Percentiles rank a stretch among this genome's conserved stretches.
Evolutionary conservation across 2,888 invertebrate genomes (phyloP).

Genomic region (Proisotoma minuta): DNA sequence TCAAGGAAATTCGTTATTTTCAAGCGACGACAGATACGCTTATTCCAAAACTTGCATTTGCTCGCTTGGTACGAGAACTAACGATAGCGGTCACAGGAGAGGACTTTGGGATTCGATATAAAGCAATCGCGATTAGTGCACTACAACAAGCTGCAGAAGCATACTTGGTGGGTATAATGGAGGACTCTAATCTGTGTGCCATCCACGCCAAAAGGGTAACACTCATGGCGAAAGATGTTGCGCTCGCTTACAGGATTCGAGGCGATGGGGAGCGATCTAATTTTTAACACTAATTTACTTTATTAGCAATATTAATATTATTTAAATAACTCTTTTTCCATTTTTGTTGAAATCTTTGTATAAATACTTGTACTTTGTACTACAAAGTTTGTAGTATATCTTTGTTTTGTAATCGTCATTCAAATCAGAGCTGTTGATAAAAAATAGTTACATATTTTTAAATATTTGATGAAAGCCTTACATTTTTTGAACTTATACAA

Average conservation of each 20-base stretch:
- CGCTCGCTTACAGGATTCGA: slow-evolving; percentile 11
- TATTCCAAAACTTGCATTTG: slow-evolving; percentile 10
- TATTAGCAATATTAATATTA: too few species aligned
- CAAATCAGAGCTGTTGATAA: too few species aligned
- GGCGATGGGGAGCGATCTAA: too few species aligned
- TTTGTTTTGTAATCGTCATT: too few species aligned
- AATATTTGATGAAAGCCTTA: too few species aligned
- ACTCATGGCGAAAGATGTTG: slow-evolving; percentile 11
- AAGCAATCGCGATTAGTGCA: not conserved
- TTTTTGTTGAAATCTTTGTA: too few species aligned
- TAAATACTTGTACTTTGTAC: too few species aligned
- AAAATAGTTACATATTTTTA: too few species aligned
- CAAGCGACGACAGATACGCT: not conserved
- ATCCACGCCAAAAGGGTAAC: slow-evolving; percentile 21
- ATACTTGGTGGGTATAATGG: slow-evolving; percentile 21
- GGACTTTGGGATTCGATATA: slow-evolving; percentile 1
- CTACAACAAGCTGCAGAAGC: slow-evolving; percentile 23
- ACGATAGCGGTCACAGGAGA: not conserved
- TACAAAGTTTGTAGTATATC: too few species aligned
- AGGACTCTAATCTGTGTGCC: slow-evolving; percentile 20
- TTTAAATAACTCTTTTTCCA: too few species aligned
- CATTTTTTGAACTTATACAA: too few species aligned
- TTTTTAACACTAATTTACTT: too few species aligned
- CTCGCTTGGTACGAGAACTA: slow-evolving; percentile 7
- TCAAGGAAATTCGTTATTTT: not conserved